Evolutionary conservation across 2,113 vertebrate species (phyloP).

Genomic region (Cebidichthys violaceus): DNA sequence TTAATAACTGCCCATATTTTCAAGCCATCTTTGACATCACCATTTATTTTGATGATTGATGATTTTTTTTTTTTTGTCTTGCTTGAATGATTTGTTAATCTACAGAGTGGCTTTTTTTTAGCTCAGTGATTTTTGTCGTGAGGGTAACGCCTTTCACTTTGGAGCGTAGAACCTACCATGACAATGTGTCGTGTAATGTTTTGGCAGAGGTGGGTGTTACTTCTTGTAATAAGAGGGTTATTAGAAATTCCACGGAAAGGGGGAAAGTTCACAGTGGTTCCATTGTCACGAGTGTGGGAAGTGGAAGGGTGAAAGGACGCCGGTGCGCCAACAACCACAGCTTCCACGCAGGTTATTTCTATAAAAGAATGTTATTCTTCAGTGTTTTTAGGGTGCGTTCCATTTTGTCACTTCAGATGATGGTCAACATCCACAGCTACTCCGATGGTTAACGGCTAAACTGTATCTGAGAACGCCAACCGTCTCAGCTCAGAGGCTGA

Average conservation of each 20-base stretch:
- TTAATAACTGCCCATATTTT: conserved; percentile 8
- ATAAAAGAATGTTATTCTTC: conserved; percentile 47
- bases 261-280: conserved; percentile 69
- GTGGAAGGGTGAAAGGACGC: conserved; percentile 52
- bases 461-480: background rate
- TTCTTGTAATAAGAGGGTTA: conserved; percentile 66
- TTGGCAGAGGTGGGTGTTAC: conserved; percentile 63
- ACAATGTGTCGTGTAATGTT: conserved; percentile 63
- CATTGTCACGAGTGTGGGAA: conserved; percentile 69
- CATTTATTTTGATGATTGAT: conserved; percentile 8
- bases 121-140: conserved; percentile 6
- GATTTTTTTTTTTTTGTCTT: background rate
- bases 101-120: background rate
- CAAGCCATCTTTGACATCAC: background rate
- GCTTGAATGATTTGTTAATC: conserved; percentile 6
- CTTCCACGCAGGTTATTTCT: conserved; percentile 25
- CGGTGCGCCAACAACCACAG: conserved; percentile 46
- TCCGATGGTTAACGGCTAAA: background rate
- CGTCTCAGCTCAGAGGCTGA: background rate
- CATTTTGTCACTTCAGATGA: conserved; percentile 48
- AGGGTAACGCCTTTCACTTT: conserved; percentile 26
- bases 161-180: conserved; percentile 41
- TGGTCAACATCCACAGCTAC: background rate
- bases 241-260: conserved; percentile 68
- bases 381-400: conserved; percentile 16